Conservation (phyloP, 2,888 invertebrate species). For the Polydrusus tereticollis region DNA sequence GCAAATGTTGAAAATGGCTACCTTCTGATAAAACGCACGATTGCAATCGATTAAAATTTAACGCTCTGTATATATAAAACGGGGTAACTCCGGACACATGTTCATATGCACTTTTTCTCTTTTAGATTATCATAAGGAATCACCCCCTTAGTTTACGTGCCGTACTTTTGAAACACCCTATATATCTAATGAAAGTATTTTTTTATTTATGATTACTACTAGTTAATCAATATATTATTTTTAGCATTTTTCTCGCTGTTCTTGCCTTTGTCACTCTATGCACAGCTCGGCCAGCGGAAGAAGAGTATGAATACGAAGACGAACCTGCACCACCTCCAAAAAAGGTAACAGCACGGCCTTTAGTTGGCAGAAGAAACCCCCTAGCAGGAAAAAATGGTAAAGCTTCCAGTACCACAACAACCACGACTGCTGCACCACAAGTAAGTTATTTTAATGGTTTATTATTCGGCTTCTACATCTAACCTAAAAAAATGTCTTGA, state of each 20-base stretch:
- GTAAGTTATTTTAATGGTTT: slow-evolving; percentile 19
- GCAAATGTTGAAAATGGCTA: too few species aligned
- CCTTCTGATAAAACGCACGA: too few species aligned
- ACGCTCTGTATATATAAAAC: too few species aligned
- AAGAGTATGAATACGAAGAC: slow-evolving; percentile 63
- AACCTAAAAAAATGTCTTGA: too few species aligned
- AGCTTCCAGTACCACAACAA: slow-evolving; percentile 61
- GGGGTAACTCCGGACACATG: too few species aligned
- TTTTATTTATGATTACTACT: slow-evolving; percentile 14
- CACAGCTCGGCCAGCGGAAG: slow-evolving; percentile 63
- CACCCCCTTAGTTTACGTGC: too few species aligned
- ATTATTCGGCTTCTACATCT: too few species aligned
- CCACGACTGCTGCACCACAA: slow-evolving; percentile 62
- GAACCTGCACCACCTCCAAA: slow-evolving; percentile 62
- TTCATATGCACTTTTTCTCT: too few species aligned
- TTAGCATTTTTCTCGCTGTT: slow-evolving; percentile 61
- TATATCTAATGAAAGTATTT: neutral
- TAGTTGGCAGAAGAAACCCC: slow-evolving; percentile 64
- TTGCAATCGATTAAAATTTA: too few species aligned
- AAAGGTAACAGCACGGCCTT: slow-evolving; percentile 59
- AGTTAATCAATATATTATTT: slow-evolving; percentile 47
- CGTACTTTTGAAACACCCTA: too few species aligned
- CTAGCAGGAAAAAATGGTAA: slow-evolving; percentile 59
- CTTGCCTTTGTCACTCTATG: slow-evolving; percentile 59
- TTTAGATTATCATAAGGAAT: too few species aligned